Conservation (phyloP, 1,140 invertebrate genomes). For the Kradibia gibbosae region DNA sequence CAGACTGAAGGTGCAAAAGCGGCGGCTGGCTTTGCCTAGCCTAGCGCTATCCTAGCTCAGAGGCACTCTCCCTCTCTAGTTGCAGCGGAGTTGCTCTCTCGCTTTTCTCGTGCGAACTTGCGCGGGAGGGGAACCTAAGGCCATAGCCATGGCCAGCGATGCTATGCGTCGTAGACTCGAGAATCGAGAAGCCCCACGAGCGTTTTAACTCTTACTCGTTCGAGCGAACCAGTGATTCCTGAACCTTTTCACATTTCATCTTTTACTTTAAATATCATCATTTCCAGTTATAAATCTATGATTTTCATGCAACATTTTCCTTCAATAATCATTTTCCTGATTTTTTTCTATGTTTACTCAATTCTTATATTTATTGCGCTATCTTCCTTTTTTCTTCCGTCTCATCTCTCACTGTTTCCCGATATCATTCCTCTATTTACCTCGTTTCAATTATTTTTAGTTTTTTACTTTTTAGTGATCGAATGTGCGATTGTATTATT, state of each 20-base stretch:
- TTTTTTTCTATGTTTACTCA: neutral
- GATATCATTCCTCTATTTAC: neutral
- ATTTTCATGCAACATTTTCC: neutral
- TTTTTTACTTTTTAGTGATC: neutral
- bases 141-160: conserved; percentile 73
- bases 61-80: conserved; percentile 32
- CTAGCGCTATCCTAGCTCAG: conserved; percentile 33
- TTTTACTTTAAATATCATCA: neutral
- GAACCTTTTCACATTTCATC: neutral
- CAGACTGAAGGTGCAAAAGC: conserved; percentile 31
- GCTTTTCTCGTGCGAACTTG: conserved; percentile 6
- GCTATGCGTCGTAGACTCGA: conserved; percentile 50
- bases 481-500: neutral
- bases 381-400: conserved; percentile 36
- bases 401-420: neutral
- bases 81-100: conserved; percentile 2
- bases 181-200: conserved; percentile 52
- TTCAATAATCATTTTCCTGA: neutral
- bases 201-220: conserved; percentile 11
- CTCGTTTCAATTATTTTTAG: neutral
- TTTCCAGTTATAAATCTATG: neutral
- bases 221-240: conserved; percentile 42
- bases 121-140: conserved; percentile 62
- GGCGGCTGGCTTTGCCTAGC: conserved; percentile 20
- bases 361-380: conserved; percentile 12